phyloP scores from a whole-genome alignment of 2,888 invertebrate species.

The Macropis europaea region DNA sequence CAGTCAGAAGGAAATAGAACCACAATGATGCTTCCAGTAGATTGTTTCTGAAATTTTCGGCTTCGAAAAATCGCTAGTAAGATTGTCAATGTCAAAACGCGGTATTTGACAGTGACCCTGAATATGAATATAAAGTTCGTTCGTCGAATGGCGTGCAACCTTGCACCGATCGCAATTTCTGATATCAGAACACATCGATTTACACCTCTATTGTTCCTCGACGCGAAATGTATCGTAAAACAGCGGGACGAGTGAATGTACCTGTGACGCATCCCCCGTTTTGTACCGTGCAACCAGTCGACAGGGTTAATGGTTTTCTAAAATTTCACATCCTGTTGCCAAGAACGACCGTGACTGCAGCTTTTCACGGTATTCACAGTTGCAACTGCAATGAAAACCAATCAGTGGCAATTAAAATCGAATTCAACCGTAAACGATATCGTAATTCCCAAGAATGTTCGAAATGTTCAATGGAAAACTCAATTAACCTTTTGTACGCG shows the following conservation, averaged over 20 bases:
- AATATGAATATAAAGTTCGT: slow-evolving; percentile 19
- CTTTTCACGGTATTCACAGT: neutral
- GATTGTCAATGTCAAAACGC: neutral
- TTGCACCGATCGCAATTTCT: slow-evolving; percentile 40
- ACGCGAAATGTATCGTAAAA: slow-evolving; percentile 44
- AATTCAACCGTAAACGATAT: too few species aligned
- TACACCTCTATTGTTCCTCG: slow-evolving; percentile 36
- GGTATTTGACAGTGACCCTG: slow-evolving; percentile 28
- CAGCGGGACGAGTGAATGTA: slow-evolving; percentile 23
- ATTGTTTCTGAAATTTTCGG: neutral
- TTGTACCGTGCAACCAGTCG: slow-evolving; percentile 11
- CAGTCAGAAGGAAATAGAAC: too few species aligned
- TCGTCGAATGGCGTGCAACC: slow-evolving; percentile 18
- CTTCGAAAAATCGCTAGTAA: neutral
- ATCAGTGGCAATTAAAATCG: neutral
- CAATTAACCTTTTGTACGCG: too few species aligned
- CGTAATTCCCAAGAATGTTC: neutral
- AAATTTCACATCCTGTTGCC: neutral
- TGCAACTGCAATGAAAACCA: neutral
- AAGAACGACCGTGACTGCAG: neutral
- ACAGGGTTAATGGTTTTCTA: slow-evolving; percentile 33
- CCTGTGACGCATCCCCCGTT: slow-evolving; percentile 12
- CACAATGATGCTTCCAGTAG: too few species aligned
- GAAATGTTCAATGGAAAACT: too few species aligned
- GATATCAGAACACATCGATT: slow-evolving; percentile 43